These are phyloP conservation scores for Vesta saturnalis DNA, from an alignment of 2,888 invertebrate genomes.

Conservation along the genomic window DNA sequence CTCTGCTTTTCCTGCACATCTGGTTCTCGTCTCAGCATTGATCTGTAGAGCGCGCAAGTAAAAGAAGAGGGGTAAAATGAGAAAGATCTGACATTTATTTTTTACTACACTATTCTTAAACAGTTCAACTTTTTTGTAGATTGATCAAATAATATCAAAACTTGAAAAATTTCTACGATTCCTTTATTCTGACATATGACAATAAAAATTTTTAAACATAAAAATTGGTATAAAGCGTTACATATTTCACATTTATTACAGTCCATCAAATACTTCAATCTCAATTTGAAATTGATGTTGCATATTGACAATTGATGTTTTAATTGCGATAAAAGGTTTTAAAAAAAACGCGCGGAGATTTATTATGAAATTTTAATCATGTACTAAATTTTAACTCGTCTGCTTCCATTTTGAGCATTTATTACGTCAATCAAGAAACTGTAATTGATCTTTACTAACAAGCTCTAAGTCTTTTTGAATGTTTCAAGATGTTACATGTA, in stretches of 20 bases:
- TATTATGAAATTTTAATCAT: no score
- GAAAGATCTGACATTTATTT: constrained; percentile 30
- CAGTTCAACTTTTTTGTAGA: not conserved
- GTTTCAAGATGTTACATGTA: no score
- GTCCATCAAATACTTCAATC: not conserved
- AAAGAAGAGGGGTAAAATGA: constrained; percentile 27
- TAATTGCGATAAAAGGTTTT: not conserved
- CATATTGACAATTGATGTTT: not conserved
- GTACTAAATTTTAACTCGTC: no score
- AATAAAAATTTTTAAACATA: not conserved
- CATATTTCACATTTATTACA: not conserved
- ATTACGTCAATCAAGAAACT: no score
- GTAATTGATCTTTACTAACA: no score
- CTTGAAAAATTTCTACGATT: constrained; percentile 3
- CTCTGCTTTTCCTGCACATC: constrained; percentile 39
- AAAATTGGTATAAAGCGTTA: no score
- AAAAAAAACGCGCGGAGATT: no score
- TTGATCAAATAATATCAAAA: not conserved
- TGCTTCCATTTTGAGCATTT: no score
- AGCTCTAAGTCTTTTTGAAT: no score
- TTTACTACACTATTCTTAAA: not conserved
- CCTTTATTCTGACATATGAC: constrained; percentile 6
- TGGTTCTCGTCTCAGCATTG: constrained; percentile 38
- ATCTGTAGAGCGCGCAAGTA: constrained; percentile 33
- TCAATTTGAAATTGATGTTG: not conserved